These are phyloP conservation scores for Brachionus koreanus DNA, from an alignment of 1,140 invertebrate genomes.

Conservation along the genomic window DNA sequence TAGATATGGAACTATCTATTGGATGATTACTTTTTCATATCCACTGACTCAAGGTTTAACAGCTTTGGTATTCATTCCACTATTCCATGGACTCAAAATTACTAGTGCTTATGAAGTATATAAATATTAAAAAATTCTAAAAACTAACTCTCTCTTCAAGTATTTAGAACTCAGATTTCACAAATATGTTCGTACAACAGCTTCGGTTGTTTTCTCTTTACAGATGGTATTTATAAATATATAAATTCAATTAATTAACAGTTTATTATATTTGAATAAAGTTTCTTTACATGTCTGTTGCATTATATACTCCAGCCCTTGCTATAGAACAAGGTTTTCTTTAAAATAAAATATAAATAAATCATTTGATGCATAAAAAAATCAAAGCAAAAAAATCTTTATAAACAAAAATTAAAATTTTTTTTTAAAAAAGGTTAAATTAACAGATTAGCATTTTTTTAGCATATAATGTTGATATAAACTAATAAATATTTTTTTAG, in stretches of 20 bases:
- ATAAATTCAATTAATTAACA: too few species aligned
- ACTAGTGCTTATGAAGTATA: constrained; percentile 53
- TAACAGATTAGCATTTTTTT: too few species aligned
- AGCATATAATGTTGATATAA: too few species aligned
- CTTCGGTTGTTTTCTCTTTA: constrained; percentile 30
- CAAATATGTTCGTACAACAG: background rate
- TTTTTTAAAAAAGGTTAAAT: too few species aligned
- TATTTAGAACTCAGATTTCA: constrained; percentile 43
- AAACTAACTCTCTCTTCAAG: constrained; percentile 63
- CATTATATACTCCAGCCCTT: constrained; percentile 85
- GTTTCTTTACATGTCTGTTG: constrained; percentile 82
- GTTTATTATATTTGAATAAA: constrained; percentile 41
- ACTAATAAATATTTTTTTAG: too few species aligned
- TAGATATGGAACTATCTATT: constrained; percentile 50
- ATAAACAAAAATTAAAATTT: too few species aligned
- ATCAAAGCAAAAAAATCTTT: too few species aligned
- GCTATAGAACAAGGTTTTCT: constrained; percentile 79
- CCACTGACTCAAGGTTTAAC: constrained; percentile 45
- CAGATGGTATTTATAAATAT: constrained; percentile 9
- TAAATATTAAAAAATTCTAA: background rate
- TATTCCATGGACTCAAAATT: constrained; percentile 54
- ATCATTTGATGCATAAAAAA: too few species aligned
- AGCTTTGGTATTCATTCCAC: constrained; percentile 51
- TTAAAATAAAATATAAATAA: too few species aligned
- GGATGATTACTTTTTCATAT: constrained; percentile 47